These are phyloP conservation scores for Geotrupes spiniger DNA, from an alignment of 2,888 invertebrate genomes.

Conservation along the genomic window DNA sequence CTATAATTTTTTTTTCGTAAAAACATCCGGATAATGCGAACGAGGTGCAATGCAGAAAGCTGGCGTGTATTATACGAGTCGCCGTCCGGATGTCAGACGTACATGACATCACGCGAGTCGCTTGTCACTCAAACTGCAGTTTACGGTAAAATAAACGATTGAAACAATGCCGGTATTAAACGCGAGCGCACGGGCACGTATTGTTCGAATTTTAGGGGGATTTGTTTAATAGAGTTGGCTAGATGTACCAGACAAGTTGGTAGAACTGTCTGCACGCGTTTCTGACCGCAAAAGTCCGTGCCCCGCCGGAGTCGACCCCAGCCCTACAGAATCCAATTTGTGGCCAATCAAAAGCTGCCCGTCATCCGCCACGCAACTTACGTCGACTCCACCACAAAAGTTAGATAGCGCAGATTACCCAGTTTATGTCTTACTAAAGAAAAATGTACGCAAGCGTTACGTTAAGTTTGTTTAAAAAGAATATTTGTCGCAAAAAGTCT, in stretches of 20 bases:
- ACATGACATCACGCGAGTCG: conserved; percentile 29
- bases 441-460: too few species aligned
- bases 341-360: conserved; percentile 43
- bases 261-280: conserved; percentile 31
- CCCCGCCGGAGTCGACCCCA: conserved; percentile 26
- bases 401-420: neutral
- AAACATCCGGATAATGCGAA: neutral
- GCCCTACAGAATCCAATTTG: conserved; percentile 41
- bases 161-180: conserved; percentile 11
- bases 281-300: conserved; percentile 34
- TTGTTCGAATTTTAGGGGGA: conserved; percentile 20
- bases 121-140: conserved; percentile 23
- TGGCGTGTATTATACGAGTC: conserved; percentile 21
- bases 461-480: too few species aligned
- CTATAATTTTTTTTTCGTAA: too few species aligned
- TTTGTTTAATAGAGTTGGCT: conserved; percentile 34
- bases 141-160: conserved; percentile 6
- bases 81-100: conserved; percentile 29
- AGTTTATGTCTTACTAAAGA: too few species aligned
- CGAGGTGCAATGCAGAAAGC: conserved; percentile 21
- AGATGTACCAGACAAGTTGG: conserved; percentile 28
- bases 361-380: conserved; percentile 40
- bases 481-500: too few species aligned
- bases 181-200: conserved; percentile 1
- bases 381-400: conserved; percentile 8